phyloP scores from a whole-genome alignment of 2,797 vertebrate genomes.

The Botia kubotai region DNA sequence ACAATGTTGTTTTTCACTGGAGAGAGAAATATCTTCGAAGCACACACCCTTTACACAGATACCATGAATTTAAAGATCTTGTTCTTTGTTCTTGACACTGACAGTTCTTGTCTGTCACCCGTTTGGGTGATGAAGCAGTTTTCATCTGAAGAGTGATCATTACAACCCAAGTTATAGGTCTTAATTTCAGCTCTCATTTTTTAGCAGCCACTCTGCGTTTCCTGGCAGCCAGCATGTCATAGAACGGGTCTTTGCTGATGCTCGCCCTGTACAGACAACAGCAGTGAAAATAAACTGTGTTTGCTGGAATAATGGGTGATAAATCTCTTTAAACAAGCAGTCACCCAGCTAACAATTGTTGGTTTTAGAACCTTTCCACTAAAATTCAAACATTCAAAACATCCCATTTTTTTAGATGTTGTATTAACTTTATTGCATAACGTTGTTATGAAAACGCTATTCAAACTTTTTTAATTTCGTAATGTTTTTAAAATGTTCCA shows the following conservation, averaged over 20 bases:
- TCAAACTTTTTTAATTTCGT: no score
- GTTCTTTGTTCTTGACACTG: background rate
- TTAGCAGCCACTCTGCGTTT: slow-evolving; percentile 97
- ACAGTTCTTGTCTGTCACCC: background rate
- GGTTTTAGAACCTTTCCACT: no score
- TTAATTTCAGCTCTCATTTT: slow-evolving; percentile 78
- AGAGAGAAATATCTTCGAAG: background rate
- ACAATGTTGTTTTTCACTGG: background rate
- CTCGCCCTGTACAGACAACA: slow-evolving; percentile 84
- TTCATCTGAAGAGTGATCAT: background rate
- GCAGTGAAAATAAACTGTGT: background rate
- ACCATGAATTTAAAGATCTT: background rate
- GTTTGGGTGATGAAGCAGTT: background rate
- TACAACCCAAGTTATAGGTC: background rate
- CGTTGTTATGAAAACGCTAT: no score
- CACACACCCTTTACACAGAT: background rate
- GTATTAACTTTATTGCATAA: no score
- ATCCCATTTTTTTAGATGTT: no score
- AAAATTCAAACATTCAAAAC: no score
- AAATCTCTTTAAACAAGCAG: no score
- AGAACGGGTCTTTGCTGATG: slow-evolving; percentile 98
- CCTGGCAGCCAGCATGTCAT: slow-evolving; percentile 97
- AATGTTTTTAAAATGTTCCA: no score
- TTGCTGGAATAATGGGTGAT: background rate
- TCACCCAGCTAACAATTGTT: no score